Conservation (phyloP, 2,888 invertebrate genomes). For the Mamestra brassicae region DNA sequence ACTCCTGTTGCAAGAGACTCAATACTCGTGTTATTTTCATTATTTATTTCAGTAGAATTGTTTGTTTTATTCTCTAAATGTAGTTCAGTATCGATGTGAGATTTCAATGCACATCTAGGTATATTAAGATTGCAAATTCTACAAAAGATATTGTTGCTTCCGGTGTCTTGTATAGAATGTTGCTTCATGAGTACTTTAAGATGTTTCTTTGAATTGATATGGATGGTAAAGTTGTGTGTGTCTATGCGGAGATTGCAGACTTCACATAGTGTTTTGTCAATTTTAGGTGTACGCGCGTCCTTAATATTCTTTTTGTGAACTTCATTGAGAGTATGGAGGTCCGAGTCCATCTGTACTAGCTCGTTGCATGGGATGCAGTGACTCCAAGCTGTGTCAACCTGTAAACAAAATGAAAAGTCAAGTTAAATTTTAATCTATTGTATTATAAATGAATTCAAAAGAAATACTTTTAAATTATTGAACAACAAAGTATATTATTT, state of each 20-base stretch:
- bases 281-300: neutral
- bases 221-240: neutral
- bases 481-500: no score
- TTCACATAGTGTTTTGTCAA: conserved; percentile 14
- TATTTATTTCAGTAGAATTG: no score
- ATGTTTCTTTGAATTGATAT: conserved; percentile 20
- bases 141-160: neutral
- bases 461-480: no score
- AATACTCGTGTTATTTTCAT: neutral
- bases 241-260: conserved; percentile 29
- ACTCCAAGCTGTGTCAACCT: conserved; percentile 13
- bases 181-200: neutral
- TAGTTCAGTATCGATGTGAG: conserved; percentile 5
- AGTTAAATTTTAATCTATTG: no score
- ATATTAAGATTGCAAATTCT: neutral
- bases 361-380: conserved; percentile 56
- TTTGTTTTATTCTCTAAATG: conserved; percentile 20
- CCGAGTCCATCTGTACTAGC: neutral
- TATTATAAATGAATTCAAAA: no score
- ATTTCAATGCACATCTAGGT: neutral
- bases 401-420: conserved; percentile 18
- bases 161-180: neutral
- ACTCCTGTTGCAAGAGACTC: neutral
- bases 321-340: neutral
- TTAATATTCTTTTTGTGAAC: conserved; percentile 24